phyloP scores from a whole-genome alignment of 2,113 vertebrate genomes.

The Serilophus lunatus region DNA sequence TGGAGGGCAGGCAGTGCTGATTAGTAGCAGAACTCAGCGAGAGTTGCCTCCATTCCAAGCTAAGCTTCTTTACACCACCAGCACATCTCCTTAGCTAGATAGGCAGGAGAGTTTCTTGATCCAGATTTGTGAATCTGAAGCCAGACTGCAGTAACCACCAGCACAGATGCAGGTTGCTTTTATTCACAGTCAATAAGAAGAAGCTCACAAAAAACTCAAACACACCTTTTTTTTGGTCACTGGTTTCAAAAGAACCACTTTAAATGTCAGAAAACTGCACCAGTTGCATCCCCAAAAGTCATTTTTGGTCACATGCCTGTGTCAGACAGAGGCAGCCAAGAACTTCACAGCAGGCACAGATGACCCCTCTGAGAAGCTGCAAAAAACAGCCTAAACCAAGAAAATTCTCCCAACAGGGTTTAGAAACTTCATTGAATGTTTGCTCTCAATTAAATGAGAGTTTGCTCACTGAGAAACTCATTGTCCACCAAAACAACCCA shows the following conservation, averaged over 20 bases:
- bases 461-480: neutral
- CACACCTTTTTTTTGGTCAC: neutral
- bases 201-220: neutral
- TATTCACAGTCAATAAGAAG: neutral
- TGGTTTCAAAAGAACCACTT: neutral
- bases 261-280: neutral
- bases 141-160: neutral
- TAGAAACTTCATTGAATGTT: neutral
- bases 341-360: neutral
- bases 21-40: neutral
- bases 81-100: neutral
- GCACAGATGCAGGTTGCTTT: neutral
- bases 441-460: neutral
- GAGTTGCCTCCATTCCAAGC: neutral
- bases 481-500: neutral
- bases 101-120: neutral
- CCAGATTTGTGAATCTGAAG: neutral
- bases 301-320: neutral
- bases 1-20: neutral
- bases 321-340: neutral
- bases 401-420: neutral
- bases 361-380: neutral
- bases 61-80: neutral
- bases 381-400: neutral
- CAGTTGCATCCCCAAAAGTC: neutral